phyloP scores from a whole-genome alignment of 2,888 invertebrate species.

The Pediacus dermestoides region DNA sequence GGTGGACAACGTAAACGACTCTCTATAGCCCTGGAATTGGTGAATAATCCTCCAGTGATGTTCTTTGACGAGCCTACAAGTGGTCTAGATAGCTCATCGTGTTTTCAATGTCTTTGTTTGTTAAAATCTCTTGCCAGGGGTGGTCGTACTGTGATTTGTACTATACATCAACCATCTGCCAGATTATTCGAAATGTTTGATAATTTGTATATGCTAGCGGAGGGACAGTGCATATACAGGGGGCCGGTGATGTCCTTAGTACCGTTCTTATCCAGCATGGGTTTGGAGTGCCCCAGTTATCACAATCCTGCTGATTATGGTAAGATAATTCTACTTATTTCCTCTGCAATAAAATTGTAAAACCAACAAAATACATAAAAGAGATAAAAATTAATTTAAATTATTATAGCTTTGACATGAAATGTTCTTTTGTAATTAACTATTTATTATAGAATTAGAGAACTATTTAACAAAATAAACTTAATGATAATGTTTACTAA shows the following conservation, averaged over 20 bases:
- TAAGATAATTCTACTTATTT: conserved; percentile 44
- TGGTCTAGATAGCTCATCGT: conserved; percentile 90
- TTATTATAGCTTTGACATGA: background rate
- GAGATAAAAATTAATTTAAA: background rate
- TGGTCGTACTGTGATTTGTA: conserved; percentile 89
- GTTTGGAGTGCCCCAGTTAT: conserved; percentile 87
- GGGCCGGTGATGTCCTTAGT: conserved; percentile 80
- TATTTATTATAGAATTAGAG: too few relatives aligned
- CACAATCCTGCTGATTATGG: conserved; percentile 97
- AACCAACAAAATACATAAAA: background rate
- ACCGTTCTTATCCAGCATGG: conserved; percentile 81
- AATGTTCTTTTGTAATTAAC: too few relatives aligned
- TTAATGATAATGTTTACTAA: too few relatives aligned
- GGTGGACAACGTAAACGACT: conserved; percentile 89
- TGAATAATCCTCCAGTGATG: conserved; percentile 96
- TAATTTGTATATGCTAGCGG: conserved; percentile 83
- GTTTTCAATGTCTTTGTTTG: conserved; percentile 87
- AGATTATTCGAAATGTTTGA: conserved; percentile 95
- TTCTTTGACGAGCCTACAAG: conserved; percentile 95
- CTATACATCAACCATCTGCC: conserved; percentile 95
- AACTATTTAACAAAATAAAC: too few relatives aligned
- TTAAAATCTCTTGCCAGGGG: conserved; percentile 85
- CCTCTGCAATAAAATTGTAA: background rate
- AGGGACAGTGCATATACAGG: conserved; percentile 91
- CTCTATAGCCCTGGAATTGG: conserved; percentile 88